These are phyloP conservation scores for Drosophila yooni DNA, from an alignment of 2,888 invertebrate genomes.

Conservation along the genomic window DNA sequence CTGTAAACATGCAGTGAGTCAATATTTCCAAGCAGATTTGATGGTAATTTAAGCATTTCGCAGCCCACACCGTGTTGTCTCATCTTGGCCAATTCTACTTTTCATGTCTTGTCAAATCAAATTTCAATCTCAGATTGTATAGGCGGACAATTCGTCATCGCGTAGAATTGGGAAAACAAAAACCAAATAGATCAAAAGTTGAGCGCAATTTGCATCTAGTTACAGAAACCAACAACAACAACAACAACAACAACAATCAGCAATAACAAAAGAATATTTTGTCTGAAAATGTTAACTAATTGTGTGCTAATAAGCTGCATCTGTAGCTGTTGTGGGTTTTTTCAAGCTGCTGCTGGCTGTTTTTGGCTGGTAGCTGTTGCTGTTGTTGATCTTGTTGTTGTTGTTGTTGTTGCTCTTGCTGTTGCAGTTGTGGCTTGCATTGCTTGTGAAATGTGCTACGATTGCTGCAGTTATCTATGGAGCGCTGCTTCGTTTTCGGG, in stretches of 20 bases:
- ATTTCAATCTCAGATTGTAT: constrained; percentile 42
- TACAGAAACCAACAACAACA: constrained; percentile 33
- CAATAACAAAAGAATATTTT: constrained; percentile 55
- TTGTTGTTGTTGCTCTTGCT: constrained; percentile 16
- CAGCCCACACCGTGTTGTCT: constrained; percentile 33
- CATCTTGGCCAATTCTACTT: constrained; percentile 34
- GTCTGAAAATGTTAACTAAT: constrained; percentile 53
- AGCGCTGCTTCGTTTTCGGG: constrained; percentile 59
- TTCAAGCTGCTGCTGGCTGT: constrained; percentile 3
- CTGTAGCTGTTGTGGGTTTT: constrained; percentile 19
- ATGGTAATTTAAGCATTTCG: not conserved
- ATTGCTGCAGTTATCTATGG: constrained; percentile 42
- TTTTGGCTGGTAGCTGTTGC: constrained; percentile 6
- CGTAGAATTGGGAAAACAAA: constrained; percentile 18
- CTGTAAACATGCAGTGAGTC: not conserved
- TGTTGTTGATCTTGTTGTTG: constrained; percentile 8
- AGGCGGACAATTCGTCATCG: constrained; percentile 47
- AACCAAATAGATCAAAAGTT: constrained; percentile 45
- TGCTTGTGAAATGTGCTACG: constrained; percentile 60
- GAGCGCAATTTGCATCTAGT: constrained; percentile 58
- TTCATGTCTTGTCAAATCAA: constrained; percentile 39
- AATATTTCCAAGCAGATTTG: not conserved
- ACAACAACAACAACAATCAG: constrained; percentile 27
- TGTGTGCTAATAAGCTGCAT: constrained; percentile 73
- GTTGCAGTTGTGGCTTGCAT: constrained; percentile 23